These are phyloP conservation scores for Neosalanx taihuensis DNA, from an alignment of 2,797 vertebrate species.

Conservation along the genomic window DNA sequence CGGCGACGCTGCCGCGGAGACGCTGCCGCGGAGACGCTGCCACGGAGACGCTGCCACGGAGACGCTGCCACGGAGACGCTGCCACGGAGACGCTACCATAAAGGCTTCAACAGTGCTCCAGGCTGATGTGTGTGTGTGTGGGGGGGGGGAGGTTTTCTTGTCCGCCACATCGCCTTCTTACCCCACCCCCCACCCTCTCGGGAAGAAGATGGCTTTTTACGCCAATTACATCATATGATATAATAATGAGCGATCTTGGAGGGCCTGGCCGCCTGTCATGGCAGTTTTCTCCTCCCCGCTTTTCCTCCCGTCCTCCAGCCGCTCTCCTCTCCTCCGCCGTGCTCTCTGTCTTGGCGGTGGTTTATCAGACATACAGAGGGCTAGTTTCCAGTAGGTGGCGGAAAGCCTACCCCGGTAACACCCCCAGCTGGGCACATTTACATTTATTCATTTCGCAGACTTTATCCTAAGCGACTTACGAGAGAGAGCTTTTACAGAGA, in stretches of 20 bases:
- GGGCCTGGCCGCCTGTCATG: conserved; percentile 25
- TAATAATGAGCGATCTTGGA: conserved; percentile 62
- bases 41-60: conserved; percentile 34
- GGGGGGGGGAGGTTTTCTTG: background rate
- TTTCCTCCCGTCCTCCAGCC: conserved; percentile 44
- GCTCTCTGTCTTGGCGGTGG: conserved; percentile 58
- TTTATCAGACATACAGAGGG: background rate
- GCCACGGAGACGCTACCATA: conserved; percentile 34
- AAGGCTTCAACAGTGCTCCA: conserved; percentile 46
- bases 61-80: conserved; percentile 23
- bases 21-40: conserved; percentile 23
- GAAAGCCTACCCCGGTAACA: too few relatives aligned
- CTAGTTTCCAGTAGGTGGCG: too few relatives aligned
- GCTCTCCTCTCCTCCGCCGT: conserved; percentile 65
- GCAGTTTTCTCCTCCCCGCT: conserved; percentile 39
- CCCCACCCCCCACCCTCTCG: conserved; percentile 35
- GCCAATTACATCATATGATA: conserved; percentile 50
- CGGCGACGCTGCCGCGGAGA: conserved; percentile 29
- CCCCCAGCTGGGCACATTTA: too few relatives aligned
- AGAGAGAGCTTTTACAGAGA: too few relatives aligned
- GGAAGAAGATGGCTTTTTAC: conserved; percentile 29
- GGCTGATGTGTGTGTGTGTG: conserved; percentile 13
- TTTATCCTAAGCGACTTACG: too few relatives aligned
- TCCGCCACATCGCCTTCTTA: conserved; percentile 39
- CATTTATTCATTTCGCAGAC: too few relatives aligned